phyloP scores from a whole-genome alignment of 2,888 invertebrate species.

The Empis stercorea region DNA sequence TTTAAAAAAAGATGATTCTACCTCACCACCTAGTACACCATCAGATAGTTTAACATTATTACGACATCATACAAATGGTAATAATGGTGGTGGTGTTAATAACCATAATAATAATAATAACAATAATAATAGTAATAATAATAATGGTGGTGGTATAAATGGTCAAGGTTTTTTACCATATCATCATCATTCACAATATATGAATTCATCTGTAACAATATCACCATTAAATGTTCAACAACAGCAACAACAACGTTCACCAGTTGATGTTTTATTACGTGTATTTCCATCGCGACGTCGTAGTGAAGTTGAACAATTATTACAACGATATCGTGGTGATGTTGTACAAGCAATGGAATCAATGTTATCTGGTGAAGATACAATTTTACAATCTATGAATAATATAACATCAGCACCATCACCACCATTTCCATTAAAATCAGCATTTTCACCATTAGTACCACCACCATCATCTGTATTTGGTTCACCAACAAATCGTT shows the following conservation, averaged over 20 bases:
- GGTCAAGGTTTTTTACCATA: constrained; percentile 39
- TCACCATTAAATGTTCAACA: constrained; percentile 27
- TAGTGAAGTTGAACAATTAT: constrained; percentile 70
- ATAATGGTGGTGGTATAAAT: constrained; percentile 20
- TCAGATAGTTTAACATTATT: constrained; percentile 30
- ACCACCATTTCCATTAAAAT: constrained; percentile 38
- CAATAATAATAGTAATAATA: constrained; percentile 18
- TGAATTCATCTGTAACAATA: constrained; percentile 26
- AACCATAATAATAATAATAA: constrained; percentile 20
- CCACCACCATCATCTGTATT: constrained; percentile 34
- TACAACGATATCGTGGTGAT: constrained; percentile 77
- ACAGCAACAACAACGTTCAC: constrained; percentile 58
- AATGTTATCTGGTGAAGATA: constrained; percentile 54
- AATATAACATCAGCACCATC: constrained; percentile 23
- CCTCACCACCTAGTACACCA: constrained; percentile 35
- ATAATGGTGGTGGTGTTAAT: constrained; percentile 21
- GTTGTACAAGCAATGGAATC: constrained; percentile 88
- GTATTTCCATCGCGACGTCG: constrained; percentile 82
- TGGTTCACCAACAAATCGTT: constrained; percentile 33
- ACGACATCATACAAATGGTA: constrained; percentile 18
- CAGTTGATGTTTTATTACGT: constrained; percentile 75
- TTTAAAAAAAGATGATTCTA: constrained; percentile 49
- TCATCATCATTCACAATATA: constrained; percentile 30
- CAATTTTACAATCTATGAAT: constrained; percentile 22
- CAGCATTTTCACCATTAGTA: constrained; percentile 67